Base-by-base conservation (phyloP, 2,797 vertebrate genomes). In the Manis crassicaudata region DNA sequence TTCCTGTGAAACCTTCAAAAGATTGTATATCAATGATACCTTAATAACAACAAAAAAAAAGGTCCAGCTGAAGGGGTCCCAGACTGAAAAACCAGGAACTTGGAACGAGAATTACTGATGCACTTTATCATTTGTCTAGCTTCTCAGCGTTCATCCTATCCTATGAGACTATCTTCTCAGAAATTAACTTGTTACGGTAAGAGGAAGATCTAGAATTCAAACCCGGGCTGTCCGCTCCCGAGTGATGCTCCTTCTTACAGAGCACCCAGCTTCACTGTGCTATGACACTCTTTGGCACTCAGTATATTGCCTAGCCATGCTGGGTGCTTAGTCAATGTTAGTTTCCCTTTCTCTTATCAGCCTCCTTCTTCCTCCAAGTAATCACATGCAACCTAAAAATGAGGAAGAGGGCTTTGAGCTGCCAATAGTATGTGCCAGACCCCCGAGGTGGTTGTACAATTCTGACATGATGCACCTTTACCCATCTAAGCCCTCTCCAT, bases 351-450 rank as follows among this genome's bases (percentile, higher is more conserved):
- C 50, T 89, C 25, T 67, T 56, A 27, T 35, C 17, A 21, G 67
- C 27, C 56, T 58, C 62, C 43, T 46, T 86, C 63, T 73, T 88
- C 40, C 68, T 54, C 32, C 40, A 70, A n/a, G 46, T 40, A 70
- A 77, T 87, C 87, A 75, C 50, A 80, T 40, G 1, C 43, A 83
- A 67, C n/a, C 27, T 65, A 43, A 70, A 79, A 86, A 84, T n/a
- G 35, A 90, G 37, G 65, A 83, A 63, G 56, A 85, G 5, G 52
- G 25, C 77, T 77, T 50, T 50, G 21, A 72, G 20, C 6, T 72
- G 37, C 83, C 43, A 84, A 43, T 72, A 84, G n/a, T 56, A 23
- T 23, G 9, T 37, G 32, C 29, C 43, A 70, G 21, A 29, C 52
- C 32, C n/a, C 43, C 2, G 1, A 32, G 9, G 50, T 60, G 32